These are phyloP conservation scores for Paracentrotus lividus DNA, from an alignment of 53 echinoderm and acorn worm genomes.

Conservation along the genomic window DNA sequence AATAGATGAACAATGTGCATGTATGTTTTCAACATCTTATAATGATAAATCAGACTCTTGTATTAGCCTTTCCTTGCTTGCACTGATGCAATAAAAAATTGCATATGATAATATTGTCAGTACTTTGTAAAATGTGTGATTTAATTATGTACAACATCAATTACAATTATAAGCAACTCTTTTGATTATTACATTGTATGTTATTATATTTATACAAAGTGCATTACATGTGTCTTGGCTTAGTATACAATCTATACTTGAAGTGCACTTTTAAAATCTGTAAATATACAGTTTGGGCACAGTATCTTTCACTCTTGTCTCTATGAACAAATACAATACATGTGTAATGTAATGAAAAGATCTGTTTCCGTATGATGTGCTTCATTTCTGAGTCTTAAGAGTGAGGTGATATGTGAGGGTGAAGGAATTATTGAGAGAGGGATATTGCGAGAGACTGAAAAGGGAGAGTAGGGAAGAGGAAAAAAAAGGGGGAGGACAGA, in stretches of 20 bases:
- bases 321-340: neutral
- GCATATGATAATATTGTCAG: neutral
- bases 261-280: constrained; percentile 51
- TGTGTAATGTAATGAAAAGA: neutral
- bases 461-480: neutral
- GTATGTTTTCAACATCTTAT: too few relatives aligned
- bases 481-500: neutral
- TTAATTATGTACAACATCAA: neutral
- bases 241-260: neutral
- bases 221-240: neutral
- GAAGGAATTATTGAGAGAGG: neutral
- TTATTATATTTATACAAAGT: constrained; percentile 17
- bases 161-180: constrained; percentile 37
- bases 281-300: neutral
- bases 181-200: neutral
- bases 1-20: too few relatives aligned
- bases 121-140: neutral
- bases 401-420: neutral
- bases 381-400: neutral
- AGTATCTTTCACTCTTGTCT: neutral
- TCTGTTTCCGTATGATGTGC: neutral
- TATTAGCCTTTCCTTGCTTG: neutral
- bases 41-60: neutral
- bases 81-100: neutral
- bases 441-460: neutral